phyloP scores from a whole-genome alignment of 2,113 vertebrate species.

The Acanthochromis polyacanthus region DNA sequence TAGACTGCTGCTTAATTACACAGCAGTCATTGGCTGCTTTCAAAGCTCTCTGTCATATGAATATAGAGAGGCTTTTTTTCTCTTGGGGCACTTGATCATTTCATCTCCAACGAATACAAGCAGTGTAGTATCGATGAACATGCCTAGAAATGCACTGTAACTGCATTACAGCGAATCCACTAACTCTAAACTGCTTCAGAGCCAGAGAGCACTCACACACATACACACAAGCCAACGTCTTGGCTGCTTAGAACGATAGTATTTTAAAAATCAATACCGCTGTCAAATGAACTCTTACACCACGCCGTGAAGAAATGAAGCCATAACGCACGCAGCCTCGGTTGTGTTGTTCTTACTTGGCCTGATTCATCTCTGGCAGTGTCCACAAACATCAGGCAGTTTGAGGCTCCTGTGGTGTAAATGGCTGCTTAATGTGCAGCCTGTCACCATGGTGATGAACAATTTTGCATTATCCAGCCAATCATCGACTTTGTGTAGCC shows the following conservation, averaged over 20 bases:
- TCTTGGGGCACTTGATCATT: conserved; percentile 3
- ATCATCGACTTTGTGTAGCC: not conserved
- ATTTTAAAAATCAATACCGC: conserved; percentile 12
- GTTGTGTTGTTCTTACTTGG: not conserved
- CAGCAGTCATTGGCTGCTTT: not conserved
- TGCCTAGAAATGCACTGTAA: conserved; percentile 18
- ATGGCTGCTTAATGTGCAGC: conserved; percentile 19
- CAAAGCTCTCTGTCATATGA: not conserved
- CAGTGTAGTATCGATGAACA: conserved; percentile 23
- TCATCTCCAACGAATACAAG: not conserved
- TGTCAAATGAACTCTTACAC: not conserved
- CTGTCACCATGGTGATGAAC: conserved; percentile 54
- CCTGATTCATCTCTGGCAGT: conserved; percentile 32
- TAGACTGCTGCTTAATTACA: not conserved
- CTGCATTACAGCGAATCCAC: conserved; percentile 7
- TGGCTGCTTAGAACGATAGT: not conserved
- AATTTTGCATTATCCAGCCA: conserved; percentile 19
- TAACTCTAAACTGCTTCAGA: conserved; percentile 1
- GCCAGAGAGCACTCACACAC: not conserved
- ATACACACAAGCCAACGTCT: not conserved
- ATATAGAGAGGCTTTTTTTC: not conserved
- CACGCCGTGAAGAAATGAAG: not conserved
- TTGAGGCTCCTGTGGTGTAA: conserved; percentile 35
- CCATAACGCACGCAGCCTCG: not conserved
- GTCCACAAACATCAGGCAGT: conserved; percentile 31